Conservation (phyloP, 2,888 invertebrate genomes). For the Seira sanloemensis region DNA sequence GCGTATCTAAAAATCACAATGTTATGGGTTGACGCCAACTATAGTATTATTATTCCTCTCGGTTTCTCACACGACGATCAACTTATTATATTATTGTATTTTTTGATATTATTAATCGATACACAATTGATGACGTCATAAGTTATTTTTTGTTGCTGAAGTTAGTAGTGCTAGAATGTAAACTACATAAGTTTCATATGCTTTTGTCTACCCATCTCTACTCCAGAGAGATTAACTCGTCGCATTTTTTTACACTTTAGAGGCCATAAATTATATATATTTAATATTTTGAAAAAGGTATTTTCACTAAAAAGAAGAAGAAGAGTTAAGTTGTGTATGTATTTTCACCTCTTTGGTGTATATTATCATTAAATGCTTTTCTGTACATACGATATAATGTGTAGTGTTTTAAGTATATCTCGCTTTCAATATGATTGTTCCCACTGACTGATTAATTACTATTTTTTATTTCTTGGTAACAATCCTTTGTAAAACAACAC, state of each 20-base stretch:
- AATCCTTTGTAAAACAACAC: constrained; percentile 42
- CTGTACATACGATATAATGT: not conserved
- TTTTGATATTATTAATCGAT: not conserved
- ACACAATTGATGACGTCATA: not conserved
- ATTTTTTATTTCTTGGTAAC: constrained; percentile 61
- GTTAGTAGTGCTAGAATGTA: not conserved
- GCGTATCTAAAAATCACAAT: constrained; percentile 18
- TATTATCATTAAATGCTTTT: too few relatives aligned
- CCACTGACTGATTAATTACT: constrained; percentile 64
- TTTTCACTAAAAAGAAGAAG: not conserved
- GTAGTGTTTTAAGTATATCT: not conserved
- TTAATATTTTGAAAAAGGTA: not conserved
- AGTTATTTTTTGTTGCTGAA: not conserved
- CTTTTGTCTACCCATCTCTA: not conserved
- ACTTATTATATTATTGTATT: not conserved
- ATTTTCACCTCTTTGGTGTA: not conserved
- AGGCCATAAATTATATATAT: not conserved
- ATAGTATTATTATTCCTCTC: not conserved
- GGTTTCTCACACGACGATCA: not conserved
- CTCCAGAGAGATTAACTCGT: not conserved
- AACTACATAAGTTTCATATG: not conserved
- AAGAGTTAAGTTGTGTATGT: not conserved
- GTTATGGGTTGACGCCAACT: not conserved
- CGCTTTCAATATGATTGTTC: constrained; percentile 59
- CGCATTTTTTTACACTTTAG: not conserved